Base-by-base conservation (phyloP, 1,140 invertebrate species). In the Sipha flava region DNA sequence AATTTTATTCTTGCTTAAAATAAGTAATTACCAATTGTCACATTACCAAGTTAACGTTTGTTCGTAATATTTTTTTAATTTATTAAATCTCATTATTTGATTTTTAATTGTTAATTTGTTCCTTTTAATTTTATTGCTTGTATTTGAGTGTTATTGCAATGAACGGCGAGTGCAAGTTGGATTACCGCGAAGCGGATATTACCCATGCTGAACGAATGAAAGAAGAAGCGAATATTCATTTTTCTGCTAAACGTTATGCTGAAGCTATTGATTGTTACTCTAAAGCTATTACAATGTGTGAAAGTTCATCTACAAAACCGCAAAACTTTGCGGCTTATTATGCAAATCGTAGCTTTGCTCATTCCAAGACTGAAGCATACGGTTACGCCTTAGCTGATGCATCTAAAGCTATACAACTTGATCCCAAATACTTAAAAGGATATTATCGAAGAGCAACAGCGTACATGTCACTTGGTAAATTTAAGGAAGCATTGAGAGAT, bases 391-490 rank as follows among this genome's bases (percentile, higher is more conserved):
- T 99, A 47, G 87, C 86, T 37, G 98, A 99, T 89, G 97, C 97
- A 9, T 90, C 93, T 0, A 93, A 93, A 85, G 93, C 97, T 2
- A 93, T 99, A 59, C 92, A 95, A 86, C 84, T 96, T 68, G 95
- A 99, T 87, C 92, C 90, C 82, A 89, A 88, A 49, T 99, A 98
- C 86, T 88, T 97, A 7, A 99, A 99, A 87, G 96, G 94, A 16
- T 94, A 93, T 83, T 99, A 99, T 86, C 92, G 98, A 84, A 88
- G 97, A 85, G 98, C 98, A 0, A 95, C 94, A 0, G 94, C 97
- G 47, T 91, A 98, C 83, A 99, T 99, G 97, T 95, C 96, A 37
- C 86, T 99, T 82, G 96, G 97, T 81, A 98, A 98, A 88, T 98
- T 97, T 85, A 98, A 98, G 88, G 87, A 94, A 85, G 98, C 98